phyloP scores from a whole-genome alignment of 2,888 invertebrate genomes.

The Netelia inedita region DNA sequence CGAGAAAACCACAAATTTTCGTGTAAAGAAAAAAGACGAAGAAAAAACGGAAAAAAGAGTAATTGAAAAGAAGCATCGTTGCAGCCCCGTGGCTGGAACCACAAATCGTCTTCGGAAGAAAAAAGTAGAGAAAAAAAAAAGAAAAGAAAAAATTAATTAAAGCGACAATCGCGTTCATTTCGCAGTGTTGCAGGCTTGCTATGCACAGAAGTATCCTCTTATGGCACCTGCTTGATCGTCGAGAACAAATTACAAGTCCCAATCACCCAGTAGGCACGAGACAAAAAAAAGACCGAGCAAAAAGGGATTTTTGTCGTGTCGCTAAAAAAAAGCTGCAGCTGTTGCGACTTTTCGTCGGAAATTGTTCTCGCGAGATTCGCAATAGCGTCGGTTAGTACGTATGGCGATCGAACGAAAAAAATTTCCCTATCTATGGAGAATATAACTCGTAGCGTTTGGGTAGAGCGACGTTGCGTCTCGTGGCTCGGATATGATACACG shows the following conservation, averaged over 20 bases:
- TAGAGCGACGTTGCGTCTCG: constrained; percentile 80
- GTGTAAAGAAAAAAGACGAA: constrained; percentile 12
- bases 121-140: constrained; percentile 8
- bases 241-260: constrained; percentile 45
- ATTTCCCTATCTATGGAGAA: background rate
- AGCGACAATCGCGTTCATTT: constrained; percentile 53
- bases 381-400: background rate
- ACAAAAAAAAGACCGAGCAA: constrained; percentile 4
- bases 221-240: constrained; percentile 29
- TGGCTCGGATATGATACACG: constrained; percentile 88
- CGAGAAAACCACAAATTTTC: constrained; percentile 56
- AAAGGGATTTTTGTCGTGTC: background rate
- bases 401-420: background rate
- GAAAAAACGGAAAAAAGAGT: constrained; percentile 15
- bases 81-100: constrained; percentile 6
- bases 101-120: constrained; percentile 26
- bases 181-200: constrained; percentile 73
- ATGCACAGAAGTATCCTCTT: constrained; percentile 32
- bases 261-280: constrained; percentile 22
- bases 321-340: too few species aligned
- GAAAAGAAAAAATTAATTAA: constrained; percentile 50
- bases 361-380: background rate
- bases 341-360: background rate
- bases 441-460: constrained; percentile 30
- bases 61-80: background rate